Evolutionary conservation across 92 coral and sea anemone genomes (phyloP).

Genomic region (Palythoa grandis): DNA sequence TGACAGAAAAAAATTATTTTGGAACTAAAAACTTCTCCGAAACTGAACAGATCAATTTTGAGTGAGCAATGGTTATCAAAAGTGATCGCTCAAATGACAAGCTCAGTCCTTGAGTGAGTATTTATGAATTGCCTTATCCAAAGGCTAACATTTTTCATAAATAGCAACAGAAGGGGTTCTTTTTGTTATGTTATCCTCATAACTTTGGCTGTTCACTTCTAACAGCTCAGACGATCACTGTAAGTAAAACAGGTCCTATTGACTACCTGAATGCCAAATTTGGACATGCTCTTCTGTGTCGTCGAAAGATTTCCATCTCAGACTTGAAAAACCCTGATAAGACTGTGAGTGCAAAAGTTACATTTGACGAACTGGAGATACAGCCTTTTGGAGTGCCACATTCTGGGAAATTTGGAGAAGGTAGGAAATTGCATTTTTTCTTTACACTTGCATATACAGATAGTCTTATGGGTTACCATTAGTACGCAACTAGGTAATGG

Average conservation of each 20-base stretch:
- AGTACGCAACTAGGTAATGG: too few relatives aligned
- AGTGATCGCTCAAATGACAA: too few relatives aligned
- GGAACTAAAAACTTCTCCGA: too few relatives aligned
- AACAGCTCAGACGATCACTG: slow-evolving; percentile 6
- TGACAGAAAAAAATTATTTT: too few relatives aligned
- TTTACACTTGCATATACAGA: too few relatives aligned
- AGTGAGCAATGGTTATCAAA: too few relatives aligned
- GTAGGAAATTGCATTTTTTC: neutral
- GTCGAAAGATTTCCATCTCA: neutral
- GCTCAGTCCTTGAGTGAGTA: too few relatives aligned
- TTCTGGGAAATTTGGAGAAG: slow-evolving; percentile 28
- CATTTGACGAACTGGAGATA: slow-evolving; percentile 14
- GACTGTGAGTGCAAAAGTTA: neutral
- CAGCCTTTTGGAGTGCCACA: slow-evolving; percentile 37
- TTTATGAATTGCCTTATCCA: too few relatives aligned
- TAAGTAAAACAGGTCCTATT: neutral
- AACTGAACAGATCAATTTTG: too few relatives aligned
- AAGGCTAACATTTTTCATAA: too few relatives aligned
- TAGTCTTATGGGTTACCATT: too few relatives aligned
- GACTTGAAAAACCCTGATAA: neutral
- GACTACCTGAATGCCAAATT: neutral
- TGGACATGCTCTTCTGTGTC: slow-evolving; percentile 22
- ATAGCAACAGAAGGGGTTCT: too few relatives aligned
- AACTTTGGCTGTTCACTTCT: neutral
- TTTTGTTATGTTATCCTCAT: neutral